Base-by-base conservation (phyloP, 1,140 invertebrate genomes). In the Platyura marginata region DNA sequence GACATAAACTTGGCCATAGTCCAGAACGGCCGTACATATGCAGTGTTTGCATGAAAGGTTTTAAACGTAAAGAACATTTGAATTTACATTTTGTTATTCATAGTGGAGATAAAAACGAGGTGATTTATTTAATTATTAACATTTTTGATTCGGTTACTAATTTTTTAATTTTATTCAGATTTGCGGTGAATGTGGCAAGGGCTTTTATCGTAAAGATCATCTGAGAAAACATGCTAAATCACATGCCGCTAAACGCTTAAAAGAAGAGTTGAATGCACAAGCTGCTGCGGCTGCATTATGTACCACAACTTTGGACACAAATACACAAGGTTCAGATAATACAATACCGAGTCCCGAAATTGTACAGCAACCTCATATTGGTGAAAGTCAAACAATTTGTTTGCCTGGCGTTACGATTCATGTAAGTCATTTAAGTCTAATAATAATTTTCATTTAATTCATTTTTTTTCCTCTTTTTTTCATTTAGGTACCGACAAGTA, bases 151-250 rank as follows among this genome's bases (percentile, higher is more conserved):
- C 34, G 10, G 16, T 38, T 18, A 38, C 5, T 21, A 18, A 20
- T 38, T 18, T 36, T 18, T 13, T 8, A 8, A 6, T 36, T 36
- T 21, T 15, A 20, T 35, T 16, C 20, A 44, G 41, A 45, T 64
- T 20, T 64, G 62, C 42, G 49, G 48, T 1, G 75, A 79, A 47
- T 80, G 77, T 49, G 74, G 75, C 15, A 80, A 80, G 66, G 80
- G 79, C 18, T 86, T 86, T 51, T 85, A 84, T 56, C 69, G 82
- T n/a, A 83, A 82, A 48, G 82, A 86, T 54, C 82, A 86, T 57
- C 62, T 85, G 37, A 68, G 76, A 45, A 84, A 84, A 51, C 81
- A 84, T 53, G 70, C 79, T 18, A 70, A 77, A 33, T 81, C 78
- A 18, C 81, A 85, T 57, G 64, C 77, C 44, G 70, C 74, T 16